Evolutionary conservation across 2,797 vertebrate genomes (phyloP), one percentile per base, ranked within the genome.

Genomic region (Notolepis coatsorum): DNA sequence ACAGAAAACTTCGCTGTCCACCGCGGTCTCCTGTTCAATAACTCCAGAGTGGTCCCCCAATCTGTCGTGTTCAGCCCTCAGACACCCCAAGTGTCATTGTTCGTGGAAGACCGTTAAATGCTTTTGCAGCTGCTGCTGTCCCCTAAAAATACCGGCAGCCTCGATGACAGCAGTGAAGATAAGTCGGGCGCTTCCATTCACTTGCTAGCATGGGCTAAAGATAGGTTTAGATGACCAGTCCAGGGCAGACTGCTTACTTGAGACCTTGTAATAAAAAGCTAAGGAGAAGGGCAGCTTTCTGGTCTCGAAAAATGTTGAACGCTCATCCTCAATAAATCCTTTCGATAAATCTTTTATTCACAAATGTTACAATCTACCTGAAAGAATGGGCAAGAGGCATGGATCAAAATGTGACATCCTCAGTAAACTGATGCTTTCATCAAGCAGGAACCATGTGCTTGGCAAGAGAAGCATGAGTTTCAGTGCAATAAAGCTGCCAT

Each of bases 111-210:
- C 88, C 73, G 81, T 90, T 94, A 92, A 93, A 94, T 93, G 92
- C 89, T 94, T 93, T 90, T 89, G 89, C 93, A 94, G 93, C 93
- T 94, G 93, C 89, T 90, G 89, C 90, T 80, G 89, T 85, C 91
- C 90, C 85, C 91, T 94, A 94, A 94, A 94, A 94, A 94, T 94
- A 94, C 92, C 81, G 80, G 74, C 88, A 79, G 91, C 88, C 88
- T 87, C 73, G 86, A 93, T 93, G 92, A 93, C 92, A 94, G 93
- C 90, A 89, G 89, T 84, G 84, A 79, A 89, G 91, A 93, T 92
- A 93, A 94, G 91, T 88, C 83, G 77, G 80, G 81, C 88, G 89
- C 91, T 91, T 90, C 89, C 93, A 92, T 91, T 92, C 92, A 92
- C 84, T 92, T 91, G 92, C 92, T 92, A 82, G 86, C 85, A 81